Evolutionary conservation across 2,888 invertebrate species (phyloP), one percentile per base, ranked within the genome.

Genomic region (Papilio demoleus): DNA sequence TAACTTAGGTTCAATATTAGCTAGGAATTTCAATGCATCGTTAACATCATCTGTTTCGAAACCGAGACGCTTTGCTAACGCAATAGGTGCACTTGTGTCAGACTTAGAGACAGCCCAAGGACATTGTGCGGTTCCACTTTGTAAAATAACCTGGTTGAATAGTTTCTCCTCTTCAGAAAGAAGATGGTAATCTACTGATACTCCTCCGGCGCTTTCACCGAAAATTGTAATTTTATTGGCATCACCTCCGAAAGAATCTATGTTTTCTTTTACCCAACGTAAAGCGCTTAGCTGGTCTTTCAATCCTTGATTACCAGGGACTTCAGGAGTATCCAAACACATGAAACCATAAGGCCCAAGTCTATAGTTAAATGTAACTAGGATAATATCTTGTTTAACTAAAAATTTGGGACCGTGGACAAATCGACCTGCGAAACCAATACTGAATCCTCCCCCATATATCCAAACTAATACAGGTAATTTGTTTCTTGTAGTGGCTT

Each of bases 311-410:
- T 88, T 88, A 0, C 87, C 88, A 0, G 86, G 81, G 12, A 87
- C 73, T 17, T 80, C 76, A 0, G 81, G 76, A 1, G 73, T 81
- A 34, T 83, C 79, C 0, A 87, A 73, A 65, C 86, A 86, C 82
- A 88, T 84, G 64, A 88, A 88, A 2, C 88, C 88, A 61, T 86
- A 88, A 0, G 83, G 81, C 0, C 86, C 86, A 0, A 88, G 14
- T 11, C 88, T 77, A 53, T 88, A 89, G 70, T 88, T 88, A 0
- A 88, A 27, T 2, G 85, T 83, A 0, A 88, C 84, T 42, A 87
- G 71, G 62, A 88, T 80, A 0, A 88, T 73, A 27, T 84, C 81
- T 56, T 88, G 80, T 65, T 78, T 75, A 0, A 88, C 77, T 50
- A 88, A 73, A 69, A 75, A 82, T n/a, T 75, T 75, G 0, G 87